A percentile compares a stretch with the other conserved stretches of the same genome.
Evolutionary conservation across 2,113 vertebrate species (phyloP).

Genomic region (Pluvialis apricaria): DNA sequence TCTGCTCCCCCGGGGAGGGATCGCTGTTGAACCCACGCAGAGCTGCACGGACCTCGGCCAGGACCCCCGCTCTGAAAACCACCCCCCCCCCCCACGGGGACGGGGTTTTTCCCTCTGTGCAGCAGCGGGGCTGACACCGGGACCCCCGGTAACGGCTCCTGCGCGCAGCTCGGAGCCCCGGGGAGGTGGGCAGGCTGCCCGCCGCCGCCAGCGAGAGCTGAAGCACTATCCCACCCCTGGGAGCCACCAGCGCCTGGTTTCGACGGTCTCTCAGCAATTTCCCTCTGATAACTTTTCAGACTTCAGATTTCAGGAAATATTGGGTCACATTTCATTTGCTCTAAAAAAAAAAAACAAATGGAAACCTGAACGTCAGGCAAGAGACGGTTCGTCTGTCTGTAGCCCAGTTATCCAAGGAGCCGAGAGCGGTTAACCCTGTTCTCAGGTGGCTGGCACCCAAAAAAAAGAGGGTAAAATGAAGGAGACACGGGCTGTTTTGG

Average conservation of each 20-base stretch:
- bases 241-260: not conserved
- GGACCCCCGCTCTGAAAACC: not conserved
- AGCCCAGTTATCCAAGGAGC: not conserved
- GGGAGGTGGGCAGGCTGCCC: not conserved
- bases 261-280: not conserved
- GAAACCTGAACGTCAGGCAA: not conserved
- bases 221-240: not conserved
- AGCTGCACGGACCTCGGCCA: too few species aligned
- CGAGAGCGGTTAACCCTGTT: not conserved
- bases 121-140: not conserved
- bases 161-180: rapidly evolving
- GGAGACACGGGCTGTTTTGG: not conserved
- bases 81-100: too few species aligned
- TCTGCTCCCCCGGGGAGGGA: not conserved
- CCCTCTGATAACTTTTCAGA: not conserved
- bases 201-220: not conserved
- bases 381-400: not conserved
- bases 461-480: not conserved
- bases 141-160: not conserved
- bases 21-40: not conserved
- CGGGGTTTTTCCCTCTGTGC: rapidly evolving
- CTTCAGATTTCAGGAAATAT: not conserved
- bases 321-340: not conserved
- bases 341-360: not conserved
- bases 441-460: not conserved